These are phyloP conservation scores for Leptopilina myrica DNA, from an alignment of 2,888 invertebrate species.

Conservation along the genomic window DNA sequence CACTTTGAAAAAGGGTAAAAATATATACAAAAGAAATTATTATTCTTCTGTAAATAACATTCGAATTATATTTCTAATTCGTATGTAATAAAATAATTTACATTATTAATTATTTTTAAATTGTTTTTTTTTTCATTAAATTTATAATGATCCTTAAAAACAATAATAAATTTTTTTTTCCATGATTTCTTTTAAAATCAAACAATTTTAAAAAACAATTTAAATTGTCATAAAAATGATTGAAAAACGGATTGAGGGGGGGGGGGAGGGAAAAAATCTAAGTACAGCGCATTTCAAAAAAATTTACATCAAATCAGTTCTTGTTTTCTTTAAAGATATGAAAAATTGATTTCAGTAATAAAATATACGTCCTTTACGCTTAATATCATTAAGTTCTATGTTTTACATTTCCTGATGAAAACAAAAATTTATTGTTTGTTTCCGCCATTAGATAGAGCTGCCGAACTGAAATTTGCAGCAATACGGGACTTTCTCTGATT, in stretches of 20 bases:
- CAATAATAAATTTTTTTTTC: neutral
- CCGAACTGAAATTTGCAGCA: constrained; percentile 73
- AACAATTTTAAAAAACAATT: neutral
- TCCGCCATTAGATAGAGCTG: constrained; percentile 62
- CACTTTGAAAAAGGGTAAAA: no score
- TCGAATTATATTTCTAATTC: no score
- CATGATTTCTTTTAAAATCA: neutral
- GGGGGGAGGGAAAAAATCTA: neutral
- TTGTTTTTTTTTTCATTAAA: neutral
- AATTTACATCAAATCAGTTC: constrained; percentile 6
- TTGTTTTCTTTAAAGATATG: constrained; percentile 20
- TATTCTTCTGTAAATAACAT: no score
- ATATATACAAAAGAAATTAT: no score
- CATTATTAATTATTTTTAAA: no score
- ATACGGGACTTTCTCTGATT: constrained; percentile 72
- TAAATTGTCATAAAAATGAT: neutral
- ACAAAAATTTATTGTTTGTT: constrained; percentile 56
- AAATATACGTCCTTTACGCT: constrained; percentile 19
- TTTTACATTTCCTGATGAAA: constrained; percentile 8
- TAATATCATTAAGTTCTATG: neutral
- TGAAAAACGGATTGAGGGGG: neutral
- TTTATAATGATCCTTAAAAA: neutral
- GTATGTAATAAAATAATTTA: no score
- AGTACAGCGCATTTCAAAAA: constrained; percentile 21
- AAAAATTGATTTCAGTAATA: constrained; percentile 36